phyloP scores from a whole-genome alignment of 2,113 vertebrate genomes.

The Oncorhynchus gorbuscha region DNA sequence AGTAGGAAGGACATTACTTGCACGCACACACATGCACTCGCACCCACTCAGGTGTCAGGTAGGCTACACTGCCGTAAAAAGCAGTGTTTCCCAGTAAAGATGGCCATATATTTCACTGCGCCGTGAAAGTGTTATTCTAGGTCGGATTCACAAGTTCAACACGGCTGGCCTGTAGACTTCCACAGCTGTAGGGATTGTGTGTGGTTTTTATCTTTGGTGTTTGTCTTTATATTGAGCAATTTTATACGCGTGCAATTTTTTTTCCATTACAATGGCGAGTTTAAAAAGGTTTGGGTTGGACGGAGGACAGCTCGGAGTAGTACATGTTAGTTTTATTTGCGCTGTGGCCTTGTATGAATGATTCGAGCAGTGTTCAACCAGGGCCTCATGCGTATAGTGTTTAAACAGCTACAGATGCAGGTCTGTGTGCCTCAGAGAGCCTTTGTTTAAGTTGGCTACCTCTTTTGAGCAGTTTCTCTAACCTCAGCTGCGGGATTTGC shows the following conservation, averaged over 20 bases:
- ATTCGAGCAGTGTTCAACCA: conserved; percentile 34
- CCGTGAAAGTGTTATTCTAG: conserved; percentile 15
- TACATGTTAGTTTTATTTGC: conserved; percentile 51
- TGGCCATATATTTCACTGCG: conserved; percentile 14
- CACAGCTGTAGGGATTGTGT: conserved; percentile 37
- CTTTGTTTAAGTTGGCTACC: conserved; percentile 43
- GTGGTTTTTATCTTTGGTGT: conserved; percentile 17
- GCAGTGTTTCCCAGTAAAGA: conserved; percentile 9
- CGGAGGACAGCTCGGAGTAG: conserved; percentile 26
- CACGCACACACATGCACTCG: conserved; percentile 12
- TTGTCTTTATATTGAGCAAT: not conserved
- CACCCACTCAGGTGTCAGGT: not conserved
- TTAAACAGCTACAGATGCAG: conserved; percentile 52
- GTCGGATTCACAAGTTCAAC: conserved; percentile 19
- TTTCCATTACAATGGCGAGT: conserved; percentile 31
- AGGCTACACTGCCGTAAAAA: not conserved
- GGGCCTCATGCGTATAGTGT: conserved; percentile 34
- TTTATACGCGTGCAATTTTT: conserved; percentile 21
- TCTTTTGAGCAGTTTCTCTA: conserved; percentile 39
- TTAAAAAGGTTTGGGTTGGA: conserved; percentile 48
- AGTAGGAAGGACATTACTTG: not conserved
- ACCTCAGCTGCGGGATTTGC: conserved; percentile 42
- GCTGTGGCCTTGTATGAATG: conserved; percentile 32
- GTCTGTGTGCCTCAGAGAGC: conserved; percentile 23
- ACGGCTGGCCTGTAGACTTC: conserved; percentile 23